A percentile compares a stretch with the other conserved stretches of the same genome.
Evolutionary conservation across 2,113 vertebrate genomes (phyloP).

Genomic region (Pseudolaguvia tuberculata): DNA sequence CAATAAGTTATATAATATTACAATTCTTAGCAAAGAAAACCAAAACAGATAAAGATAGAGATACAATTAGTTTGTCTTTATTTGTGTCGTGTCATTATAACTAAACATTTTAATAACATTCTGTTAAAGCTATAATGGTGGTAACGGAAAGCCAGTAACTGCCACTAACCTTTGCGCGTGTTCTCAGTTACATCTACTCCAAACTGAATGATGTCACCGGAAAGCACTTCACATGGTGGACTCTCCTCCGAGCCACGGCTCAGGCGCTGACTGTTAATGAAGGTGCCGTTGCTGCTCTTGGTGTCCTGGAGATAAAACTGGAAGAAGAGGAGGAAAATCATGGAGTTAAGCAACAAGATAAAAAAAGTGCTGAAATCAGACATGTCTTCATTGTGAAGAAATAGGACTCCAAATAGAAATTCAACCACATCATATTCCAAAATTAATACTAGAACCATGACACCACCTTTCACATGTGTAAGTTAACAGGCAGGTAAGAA

Average conservation of each 20-base stretch:
- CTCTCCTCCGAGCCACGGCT: conserved; percentile 98
- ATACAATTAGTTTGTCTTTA: too few species aligned
- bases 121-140: background rate
- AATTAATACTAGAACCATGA: too few species aligned
- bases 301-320: conserved; percentile 99
- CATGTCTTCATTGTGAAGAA: too few species aligned
- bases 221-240: conserved; percentile 95
- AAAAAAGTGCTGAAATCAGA: background rate
- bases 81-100: too few species aligned
- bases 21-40: too few species aligned
- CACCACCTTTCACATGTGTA: too few species aligned
- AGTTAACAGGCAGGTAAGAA: too few species aligned
- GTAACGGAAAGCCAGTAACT: too few species aligned
- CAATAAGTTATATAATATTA: too few species aligned
- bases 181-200: conserved; percentile 99
- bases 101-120: background rate
- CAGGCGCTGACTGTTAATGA: conserved; percentile 98
- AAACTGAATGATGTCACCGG: conserved; percentile 97
- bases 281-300: conserved; percentile 99
- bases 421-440: too few species aligned
- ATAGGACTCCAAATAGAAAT: too few species aligned
- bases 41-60: too few species aligned
- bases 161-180: conserved; percentile 86
- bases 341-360: background rate
- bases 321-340: conserved; percentile 44